phyloP scores from a whole-genome alignment of 2,797 vertebrate genomes.

The Myotis findleyi region DNA sequence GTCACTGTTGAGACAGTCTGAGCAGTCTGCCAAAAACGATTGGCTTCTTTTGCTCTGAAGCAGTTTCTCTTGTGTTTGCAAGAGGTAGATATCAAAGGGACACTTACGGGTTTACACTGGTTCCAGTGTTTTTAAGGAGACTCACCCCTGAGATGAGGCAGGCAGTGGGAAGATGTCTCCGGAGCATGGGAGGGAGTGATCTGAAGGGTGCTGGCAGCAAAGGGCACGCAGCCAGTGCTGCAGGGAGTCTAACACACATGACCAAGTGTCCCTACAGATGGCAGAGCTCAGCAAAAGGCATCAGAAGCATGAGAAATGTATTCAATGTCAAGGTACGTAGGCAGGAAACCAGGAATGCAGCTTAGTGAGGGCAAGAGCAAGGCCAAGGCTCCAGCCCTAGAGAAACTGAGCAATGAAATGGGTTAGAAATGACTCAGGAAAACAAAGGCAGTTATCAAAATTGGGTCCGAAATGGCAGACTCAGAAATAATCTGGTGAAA shows the following conservation, averaged over 20 bases:
- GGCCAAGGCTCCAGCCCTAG: not conserved
- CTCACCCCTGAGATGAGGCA: not conserved
- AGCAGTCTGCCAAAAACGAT: slow-evolving; percentile 20
- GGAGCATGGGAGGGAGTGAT: not conserved
- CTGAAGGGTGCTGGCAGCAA: not conserved
- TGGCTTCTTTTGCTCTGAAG: slow-evolving; percentile 44
- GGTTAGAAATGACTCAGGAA: not conserved
- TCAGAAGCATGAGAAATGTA: not conserved
- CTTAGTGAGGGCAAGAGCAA: not conserved
- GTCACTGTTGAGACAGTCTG: not conserved
- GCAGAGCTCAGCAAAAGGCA: not conserved
- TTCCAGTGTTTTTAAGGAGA: not conserved
- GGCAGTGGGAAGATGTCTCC: not conserved
- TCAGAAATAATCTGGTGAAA: not conserved
- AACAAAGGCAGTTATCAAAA: not conserved
- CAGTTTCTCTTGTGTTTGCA: slow-evolving; percentile 44
- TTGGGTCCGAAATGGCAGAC: not conserved
- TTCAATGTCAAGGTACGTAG: not conserved
- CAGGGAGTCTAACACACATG: not conserved
- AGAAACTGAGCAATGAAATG: not conserved
- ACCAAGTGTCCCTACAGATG: not conserved
- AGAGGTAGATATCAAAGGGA: not conserved
- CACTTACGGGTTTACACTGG: not conserved
- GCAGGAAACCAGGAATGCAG: not conserved
- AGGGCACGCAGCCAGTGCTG: not conserved